These are phyloP conservation scores for Conomelus anceps DNA, from an alignment of 2,888 invertebrate genomes.

Conservation along the genomic window DNA sequence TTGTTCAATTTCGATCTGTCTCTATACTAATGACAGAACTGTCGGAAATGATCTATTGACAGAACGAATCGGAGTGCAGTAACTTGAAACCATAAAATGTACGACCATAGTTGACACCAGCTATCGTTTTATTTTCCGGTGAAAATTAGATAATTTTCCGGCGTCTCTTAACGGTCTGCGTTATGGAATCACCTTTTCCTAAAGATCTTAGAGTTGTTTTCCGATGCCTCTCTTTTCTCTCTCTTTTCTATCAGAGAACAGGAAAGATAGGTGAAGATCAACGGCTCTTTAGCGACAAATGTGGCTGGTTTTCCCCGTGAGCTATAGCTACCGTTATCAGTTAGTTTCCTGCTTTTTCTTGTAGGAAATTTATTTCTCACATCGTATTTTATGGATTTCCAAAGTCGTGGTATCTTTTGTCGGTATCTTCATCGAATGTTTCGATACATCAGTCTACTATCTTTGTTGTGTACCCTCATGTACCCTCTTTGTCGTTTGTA, in stretches of 20 bases:
- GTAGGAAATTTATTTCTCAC: neutral
- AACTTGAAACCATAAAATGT: neutral
- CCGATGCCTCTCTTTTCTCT: neutral
- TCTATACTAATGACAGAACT: neutral
- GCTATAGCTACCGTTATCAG: neutral
- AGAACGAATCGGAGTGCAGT: neutral
- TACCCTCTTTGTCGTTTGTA: too few relatives aligned
- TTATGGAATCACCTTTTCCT: neutral
- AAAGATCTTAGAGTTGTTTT: neutral
- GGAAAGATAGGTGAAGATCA: neutral
- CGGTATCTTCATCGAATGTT: too few relatives aligned
- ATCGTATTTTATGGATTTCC: neutral
- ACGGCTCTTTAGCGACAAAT: neutral
- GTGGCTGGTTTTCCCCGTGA: neutral
- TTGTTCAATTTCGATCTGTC: neutral
- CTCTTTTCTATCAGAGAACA: neutral
- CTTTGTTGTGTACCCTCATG: too few relatives aligned
- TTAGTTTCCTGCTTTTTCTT: neutral
- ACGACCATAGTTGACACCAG: neutral
- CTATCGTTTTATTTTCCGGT: neutral
- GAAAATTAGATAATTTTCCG: neutral
- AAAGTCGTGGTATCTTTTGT: neutral
- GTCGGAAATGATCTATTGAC: neutral
- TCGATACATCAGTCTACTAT: too few relatives aligned
- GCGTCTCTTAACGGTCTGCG: neutral